Conservation (phyloP, 2,113 vertebrate species). For the Dromaius novaehollandiae region DNA sequence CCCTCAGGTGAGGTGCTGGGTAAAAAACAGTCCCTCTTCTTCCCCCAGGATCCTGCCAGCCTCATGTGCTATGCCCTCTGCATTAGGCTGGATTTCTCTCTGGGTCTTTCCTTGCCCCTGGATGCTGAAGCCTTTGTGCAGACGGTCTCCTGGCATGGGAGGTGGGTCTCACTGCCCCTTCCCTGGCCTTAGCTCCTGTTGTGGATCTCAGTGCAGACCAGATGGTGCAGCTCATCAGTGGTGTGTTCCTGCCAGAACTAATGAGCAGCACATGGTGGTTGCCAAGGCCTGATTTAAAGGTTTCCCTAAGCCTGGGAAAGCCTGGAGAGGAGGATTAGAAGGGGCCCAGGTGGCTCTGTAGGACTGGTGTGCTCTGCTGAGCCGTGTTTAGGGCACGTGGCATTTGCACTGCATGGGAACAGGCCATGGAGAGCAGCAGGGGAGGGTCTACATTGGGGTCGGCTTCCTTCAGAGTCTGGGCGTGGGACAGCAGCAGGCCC, state of each 20-base stretch:
- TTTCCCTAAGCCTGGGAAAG: conserved; percentile 39
- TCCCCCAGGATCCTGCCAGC: not conserved
- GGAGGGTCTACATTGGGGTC: fast-evolving
- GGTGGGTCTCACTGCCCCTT: not conserved
- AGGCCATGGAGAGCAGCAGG: not conserved
- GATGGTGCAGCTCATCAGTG: not conserved
- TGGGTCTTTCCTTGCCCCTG: not conserved
- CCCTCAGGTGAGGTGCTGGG: not conserved
- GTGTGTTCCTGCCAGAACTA: conserved; percentile 26
- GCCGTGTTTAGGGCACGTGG: not conserved
- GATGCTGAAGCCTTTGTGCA: not conserved
- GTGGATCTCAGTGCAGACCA: not conserved
- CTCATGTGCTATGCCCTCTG: not conserved
- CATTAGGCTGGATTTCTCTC: not conserved
- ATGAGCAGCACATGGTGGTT: conserved; percentile 25
- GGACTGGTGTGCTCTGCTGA: not conserved
- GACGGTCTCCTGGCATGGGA: not conserved
- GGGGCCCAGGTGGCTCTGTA: not conserved
- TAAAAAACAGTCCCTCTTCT: fast-evolving
- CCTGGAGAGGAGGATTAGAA: not conserved
- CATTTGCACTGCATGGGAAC: not conserved
- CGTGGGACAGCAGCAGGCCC: not conserved
- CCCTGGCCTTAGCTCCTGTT: not conserved
- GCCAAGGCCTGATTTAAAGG: conserved; percentile 11
- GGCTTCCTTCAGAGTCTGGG: not conserved